Evolutionary conservation across 2,113 vertebrate genomes (phyloP).

Genomic region (Smithornis capensis): DNA sequence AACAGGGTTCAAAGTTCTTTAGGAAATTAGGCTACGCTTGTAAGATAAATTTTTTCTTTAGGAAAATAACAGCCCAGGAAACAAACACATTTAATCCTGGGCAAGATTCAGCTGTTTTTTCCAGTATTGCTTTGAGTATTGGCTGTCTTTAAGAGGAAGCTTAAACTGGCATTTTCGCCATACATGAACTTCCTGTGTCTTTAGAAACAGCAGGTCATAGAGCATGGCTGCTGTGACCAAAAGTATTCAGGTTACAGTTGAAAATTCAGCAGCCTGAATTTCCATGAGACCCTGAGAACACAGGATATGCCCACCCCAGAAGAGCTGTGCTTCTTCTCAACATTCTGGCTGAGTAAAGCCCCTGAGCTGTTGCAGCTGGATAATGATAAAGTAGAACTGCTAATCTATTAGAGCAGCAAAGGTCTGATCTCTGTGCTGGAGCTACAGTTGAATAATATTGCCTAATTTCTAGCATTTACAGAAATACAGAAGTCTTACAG

Average conservation of each 20-base stretch:
- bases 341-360: neutral
- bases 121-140: neutral
- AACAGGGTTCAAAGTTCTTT: neutral
- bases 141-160: neutral
- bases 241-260: neutral
- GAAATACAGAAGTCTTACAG: neutral
- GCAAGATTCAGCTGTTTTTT: neutral
- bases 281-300: neutral
- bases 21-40: neutral
- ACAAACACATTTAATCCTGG: neutral
- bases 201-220: neutral
- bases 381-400: neutral
- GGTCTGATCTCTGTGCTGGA: neutral
- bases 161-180: neutral
- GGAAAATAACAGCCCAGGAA: neutral
- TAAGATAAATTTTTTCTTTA: neutral
- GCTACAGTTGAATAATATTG: neutral
- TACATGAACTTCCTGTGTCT: neutral
- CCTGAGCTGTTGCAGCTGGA: neutral
- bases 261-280: neutral
- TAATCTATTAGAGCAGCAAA: neutral
- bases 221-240: neutral
- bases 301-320: neutral
- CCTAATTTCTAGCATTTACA: neutral
- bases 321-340: neutral